Evolutionary conservation across 2,888 invertebrate genomes (phyloP).

Genomic region (Dryococelus australis): DNA sequence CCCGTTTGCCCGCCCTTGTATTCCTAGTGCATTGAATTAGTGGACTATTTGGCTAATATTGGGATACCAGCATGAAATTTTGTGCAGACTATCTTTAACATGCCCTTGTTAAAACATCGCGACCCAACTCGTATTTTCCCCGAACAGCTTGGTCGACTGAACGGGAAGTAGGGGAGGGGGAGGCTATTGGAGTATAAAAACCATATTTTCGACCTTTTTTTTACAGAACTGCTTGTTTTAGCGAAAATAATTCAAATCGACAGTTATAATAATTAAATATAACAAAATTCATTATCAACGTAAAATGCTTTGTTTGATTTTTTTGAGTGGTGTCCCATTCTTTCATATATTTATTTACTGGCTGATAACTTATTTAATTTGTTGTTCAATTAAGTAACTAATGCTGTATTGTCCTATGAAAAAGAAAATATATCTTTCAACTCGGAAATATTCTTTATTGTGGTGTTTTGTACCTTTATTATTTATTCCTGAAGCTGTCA

Average conservation of each 20-base stretch:
- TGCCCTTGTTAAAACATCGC: background rate
- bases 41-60: background rate
- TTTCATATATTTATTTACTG: background rate
- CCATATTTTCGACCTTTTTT: background rate
- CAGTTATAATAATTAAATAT: too few relatives aligned
- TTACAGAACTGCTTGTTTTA: too few relatives aligned
- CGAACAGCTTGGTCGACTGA: too few relatives aligned
- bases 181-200: background rate
- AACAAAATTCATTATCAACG: too few relatives aligned
- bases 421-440: background rate
- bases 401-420: background rate
- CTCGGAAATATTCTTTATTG: background rate
- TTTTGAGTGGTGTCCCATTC: too few relatives aligned
- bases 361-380: background rate
- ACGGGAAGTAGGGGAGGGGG: background rate
- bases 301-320: too few relatives aligned
- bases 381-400: background rate
- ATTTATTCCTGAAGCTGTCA: background rate
- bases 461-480: background rate
- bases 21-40: background rate
- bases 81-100: background rate
- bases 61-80: conserved; percentile 9
- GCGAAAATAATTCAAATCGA: too few relatives aligned
- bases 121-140: background rate
- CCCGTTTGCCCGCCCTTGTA: too few relatives aligned